Conservation (phyloP, 2,888 invertebrate genomes). For the Boloria euphrosyne region DNA sequence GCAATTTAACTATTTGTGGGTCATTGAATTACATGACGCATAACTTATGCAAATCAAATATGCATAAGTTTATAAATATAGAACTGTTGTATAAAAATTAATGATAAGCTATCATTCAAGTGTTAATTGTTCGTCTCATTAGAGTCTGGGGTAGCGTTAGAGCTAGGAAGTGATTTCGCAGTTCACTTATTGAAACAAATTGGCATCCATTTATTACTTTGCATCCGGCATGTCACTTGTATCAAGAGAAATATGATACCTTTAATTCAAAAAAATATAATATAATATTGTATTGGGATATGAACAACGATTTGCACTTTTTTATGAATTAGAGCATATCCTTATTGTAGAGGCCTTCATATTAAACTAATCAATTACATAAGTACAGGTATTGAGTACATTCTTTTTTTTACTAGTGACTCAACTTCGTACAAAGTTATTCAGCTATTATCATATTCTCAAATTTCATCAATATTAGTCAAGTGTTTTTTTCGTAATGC, state of each 20-base stretch:
- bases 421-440: too few relatives aligned
- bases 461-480: too few relatives aligned
- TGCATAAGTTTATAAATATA: slow-evolving; percentile 11
- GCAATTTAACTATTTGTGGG: slow-evolving; percentile 1
- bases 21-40: slow-evolving; percentile 19
- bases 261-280: slow-evolving; percentile 11
- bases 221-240: slow-evolving; percentile 29
- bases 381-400: too few relatives aligned
- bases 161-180: slow-evolving; percentile 31
- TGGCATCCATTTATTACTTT: slow-evolving; percentile 29
- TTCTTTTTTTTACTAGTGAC: too few relatives aligned
- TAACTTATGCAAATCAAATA: slow-evolving; percentile 14
- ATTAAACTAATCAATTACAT: too few relatives aligned
- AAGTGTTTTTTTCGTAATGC: too few relatives aligned
- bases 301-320: too few relatives aligned
- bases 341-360: too few relatives aligned
- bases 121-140: slow-evolving; percentile 33
- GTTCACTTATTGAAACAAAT: slow-evolving; percentile 35
- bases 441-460: too few relatives aligned
- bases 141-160: slow-evolving; percentile 11
- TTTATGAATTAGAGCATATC: too few relatives aligned
- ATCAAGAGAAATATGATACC: slow-evolving; percentile 19
- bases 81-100: slow-evolving; percentile 14
- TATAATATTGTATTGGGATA: not conserved
- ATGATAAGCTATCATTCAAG: slow-evolving; percentile 27